phyloP scores from a whole-genome alignment of 2,797 vertebrate genomes.

The Hapalemur alaotrensis region DNA sequence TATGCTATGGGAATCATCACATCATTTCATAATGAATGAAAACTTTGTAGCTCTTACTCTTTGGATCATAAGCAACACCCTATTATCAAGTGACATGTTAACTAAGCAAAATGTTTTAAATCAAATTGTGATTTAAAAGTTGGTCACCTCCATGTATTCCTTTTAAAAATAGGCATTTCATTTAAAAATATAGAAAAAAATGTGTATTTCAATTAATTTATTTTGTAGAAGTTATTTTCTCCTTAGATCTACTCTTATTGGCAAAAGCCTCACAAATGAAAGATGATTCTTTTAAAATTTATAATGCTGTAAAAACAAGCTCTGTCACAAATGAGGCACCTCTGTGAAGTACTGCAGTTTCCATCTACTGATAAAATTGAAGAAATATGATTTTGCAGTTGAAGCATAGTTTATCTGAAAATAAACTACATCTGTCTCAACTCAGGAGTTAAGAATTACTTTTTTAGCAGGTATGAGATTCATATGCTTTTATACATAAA shows the following conservation, averaged over 20 bases:
- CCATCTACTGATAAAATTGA: background rate
- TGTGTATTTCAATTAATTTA: background rate
- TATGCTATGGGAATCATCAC: background rate
- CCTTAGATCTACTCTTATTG: background rate
- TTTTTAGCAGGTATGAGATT: background rate
- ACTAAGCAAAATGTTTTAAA: background rate
- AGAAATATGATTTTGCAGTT: background rate
- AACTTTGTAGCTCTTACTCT: background rate
- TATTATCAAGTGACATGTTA: background rate
- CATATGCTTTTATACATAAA: constrained; percentile 9
- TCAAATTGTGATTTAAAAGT: background rate
- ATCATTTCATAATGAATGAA: background rate
- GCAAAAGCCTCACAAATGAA: constrained; percentile 1
- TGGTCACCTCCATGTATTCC: background rate
- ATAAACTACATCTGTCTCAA: constrained; percentile 18
- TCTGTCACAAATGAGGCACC: background rate
- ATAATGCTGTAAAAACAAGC: constrained; percentile 17
- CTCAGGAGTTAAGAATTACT: background rate
- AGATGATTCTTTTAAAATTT: background rate
- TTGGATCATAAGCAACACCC: background rate
- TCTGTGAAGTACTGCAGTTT: background rate
- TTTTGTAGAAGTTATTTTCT: background rate
- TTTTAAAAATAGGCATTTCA: constrained; percentile 14
- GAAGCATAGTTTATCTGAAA: background rate
- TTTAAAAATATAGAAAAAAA: background rate